Base-by-base conservation (phyloP, 2,888 invertebrate species). In the Himalopsyche japonica region DNA sequence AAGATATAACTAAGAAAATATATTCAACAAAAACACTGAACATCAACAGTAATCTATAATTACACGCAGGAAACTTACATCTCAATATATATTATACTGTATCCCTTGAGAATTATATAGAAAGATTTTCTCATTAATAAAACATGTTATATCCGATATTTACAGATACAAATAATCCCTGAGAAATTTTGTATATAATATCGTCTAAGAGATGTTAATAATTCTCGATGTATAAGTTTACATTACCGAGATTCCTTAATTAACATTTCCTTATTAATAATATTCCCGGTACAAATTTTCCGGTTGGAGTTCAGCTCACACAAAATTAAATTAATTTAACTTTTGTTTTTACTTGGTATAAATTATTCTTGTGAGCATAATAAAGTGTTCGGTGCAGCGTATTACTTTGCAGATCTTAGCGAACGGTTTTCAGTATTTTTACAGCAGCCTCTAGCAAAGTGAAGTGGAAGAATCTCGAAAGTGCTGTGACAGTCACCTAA, bases 401-500 rank as follows among this genome's bases (percentile, higher is more conserved):
- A 70, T 30, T 70, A 70, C 70, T 70, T 70, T 27, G 20, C 20
- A 27, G 70, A 70, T 70, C 70, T 70, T 70, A 15, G 30, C 70
- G 24, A 70, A 70, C 30, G 30, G 70, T 70, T 70, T 70, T 70
- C 70, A 70, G 70, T 70, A 70, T 70, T 70, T 70, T 70, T 70
- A 70, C 70, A 70, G 70, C 27, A 15, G 27, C 15, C 70, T 70
- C 70, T 70, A 27, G 70, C 12, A 30, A 70, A 70, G 24, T 70
- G 70, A 30, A 70, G 27, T 30, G 30, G 70, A 70, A 70, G 30
- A 30, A 70, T 70, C 70, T 70, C 70, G 15, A 27, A 70, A 70
- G 30, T 70, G 70, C 70, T 70, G 70, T 77, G 79, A 79, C 79
- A 79, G 79, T 81, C 81, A 76, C 47, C 81, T 76, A 81, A 81